Percentiles rank a stretch among this genome's conserved stretches.
phyloP scores from a whole-genome alignment of 2,113 vertebrate species.

The Phrynocephalus versicolor region DNA sequence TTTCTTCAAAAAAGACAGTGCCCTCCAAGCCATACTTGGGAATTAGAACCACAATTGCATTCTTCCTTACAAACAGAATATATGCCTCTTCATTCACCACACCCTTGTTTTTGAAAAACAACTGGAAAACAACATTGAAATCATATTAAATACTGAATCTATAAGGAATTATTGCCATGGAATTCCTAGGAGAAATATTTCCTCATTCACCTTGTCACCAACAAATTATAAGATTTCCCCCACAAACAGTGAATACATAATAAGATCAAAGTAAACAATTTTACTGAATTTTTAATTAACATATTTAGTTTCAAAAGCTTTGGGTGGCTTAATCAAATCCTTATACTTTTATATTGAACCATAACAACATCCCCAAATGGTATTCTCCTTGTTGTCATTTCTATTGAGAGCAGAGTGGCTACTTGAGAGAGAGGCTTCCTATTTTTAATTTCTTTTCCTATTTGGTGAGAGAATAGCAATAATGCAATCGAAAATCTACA shows the following conservation, averaged over 20 bases:
- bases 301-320: neutral
- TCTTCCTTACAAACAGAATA: constrained; percentile 94
- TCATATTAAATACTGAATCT: neutral
- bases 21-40: constrained; percentile 96
- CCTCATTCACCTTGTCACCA: too few relatives aligned
- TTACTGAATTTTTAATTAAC: neutral
- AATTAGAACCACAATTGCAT: constrained; percentile 95
- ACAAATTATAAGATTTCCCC: neutral
- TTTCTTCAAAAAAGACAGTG: constrained; percentile 93
- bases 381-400: neutral
- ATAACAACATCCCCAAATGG: neutral
- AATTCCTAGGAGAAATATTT: neutral
- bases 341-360: neutral
- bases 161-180: neutral
- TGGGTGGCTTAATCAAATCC: neutral
- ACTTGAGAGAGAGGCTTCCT: too few relatives aligned
- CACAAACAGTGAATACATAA: neutral
- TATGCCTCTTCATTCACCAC: constrained; percentile 93
- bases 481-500: neutral
- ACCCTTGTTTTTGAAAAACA: constrained; percentile 94
- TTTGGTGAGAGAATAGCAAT: neutral
- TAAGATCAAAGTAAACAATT: neutral
- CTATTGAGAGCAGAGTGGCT: neutral
- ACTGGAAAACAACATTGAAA: constrained; percentile 69
- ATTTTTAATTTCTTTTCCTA: neutral